Evolutionary conservation across 1,140 invertebrate genomes (phyloP), one percentile per base, ranked within the genome.

Genomic region (Arion vulgaris): DNA sequence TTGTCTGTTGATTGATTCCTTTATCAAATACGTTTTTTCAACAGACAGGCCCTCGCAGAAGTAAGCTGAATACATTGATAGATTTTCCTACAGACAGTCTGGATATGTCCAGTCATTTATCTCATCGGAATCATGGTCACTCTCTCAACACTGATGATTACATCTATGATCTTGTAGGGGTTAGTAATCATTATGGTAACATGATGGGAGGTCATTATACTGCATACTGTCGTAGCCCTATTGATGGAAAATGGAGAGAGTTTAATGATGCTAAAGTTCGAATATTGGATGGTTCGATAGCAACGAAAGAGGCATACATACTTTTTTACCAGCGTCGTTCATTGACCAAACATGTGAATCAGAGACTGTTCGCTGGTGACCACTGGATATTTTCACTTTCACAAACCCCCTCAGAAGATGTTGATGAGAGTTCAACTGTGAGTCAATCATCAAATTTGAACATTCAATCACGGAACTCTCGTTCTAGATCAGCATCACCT

Each of bases 101-200:
- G 84, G 96, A 98, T 90, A 97, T 98, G 96, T 96, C 85, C 32
- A 95, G 90, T 96, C 83, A 86, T 74, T 69, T 87, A n/a, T 78
- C 84, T 36, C 80, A 62, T 36, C 26, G 41, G 1, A 57, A 38
- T n/a, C 62, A 62, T 11, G 73, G 34, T 41, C 62, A 38, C 80
- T 66, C 26, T n/a, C 41, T 49, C 32, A 85, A 75, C 53, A 45
- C 74, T 91, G 85, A 86, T 83, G 82, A 87, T 78, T 41, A 83
- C 49, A 72, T 75, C 72, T 99, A 98, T 91, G 97, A 98, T 91
- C 93, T 99, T 5, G 98, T 98, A 91, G 97, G 96, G 17, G 96
- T 99, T 1, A 98, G 97, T 89, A 99, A 99, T 93, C 98, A 99
- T 91, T 96, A 98, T 89, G 97, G 97, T 0, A 96, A 96, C 85